Base-by-base conservation (phyloP, 2,797 vertebrate genomes). In the Tokudaia tokunoshimensis region DNA sequence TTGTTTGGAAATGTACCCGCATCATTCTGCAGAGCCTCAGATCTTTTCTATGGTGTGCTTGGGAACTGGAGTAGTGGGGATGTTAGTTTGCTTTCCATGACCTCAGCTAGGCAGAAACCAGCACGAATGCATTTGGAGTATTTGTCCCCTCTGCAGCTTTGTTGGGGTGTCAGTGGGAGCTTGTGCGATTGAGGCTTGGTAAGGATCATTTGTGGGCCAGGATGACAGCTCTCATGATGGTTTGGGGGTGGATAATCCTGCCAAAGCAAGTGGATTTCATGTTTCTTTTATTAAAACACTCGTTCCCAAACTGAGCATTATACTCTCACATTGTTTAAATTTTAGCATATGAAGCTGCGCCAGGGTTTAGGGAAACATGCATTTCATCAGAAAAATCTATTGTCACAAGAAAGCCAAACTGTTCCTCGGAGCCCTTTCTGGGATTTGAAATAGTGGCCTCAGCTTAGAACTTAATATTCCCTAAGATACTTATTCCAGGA, bases 211-310 rank as follows among this genome's bases (percentile, higher is more conserved):
- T 95, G 82, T 70, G 86, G 83, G 72, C 91, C 59, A 92, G 83
- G n/a, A 84, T 3, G 3, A 84, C 6, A 14, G 72, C 65, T 78
- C 84, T 95, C 70, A 9, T 34, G 65, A 70, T 85, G 59, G 65
- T 85, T 37, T 26, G 75, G 90, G 85, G 24, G 79, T 78, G n/a
- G 70, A 72, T 72, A 22, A 47, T 89, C 79, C 55, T 97, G 94
- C 91, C 96, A 96, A 88, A 95, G n/a, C 82, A 44, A 95, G 72
- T 3, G 1, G 0, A 82, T 90, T 75, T 92, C 92, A 83, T 94
- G 84, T 97, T 95, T 93, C 91, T 93, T 95, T 96, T 95, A 94
- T 95, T 92, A 96, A 97, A 98, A 94, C 22, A 50, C 85, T 94
- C 85, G 52, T 90, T 95, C 80, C 94, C 95, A 96, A 92, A 95